phyloP scores from a whole-genome alignment of 1,140 invertebrate species.

The Lepidurus apus region DNA sequence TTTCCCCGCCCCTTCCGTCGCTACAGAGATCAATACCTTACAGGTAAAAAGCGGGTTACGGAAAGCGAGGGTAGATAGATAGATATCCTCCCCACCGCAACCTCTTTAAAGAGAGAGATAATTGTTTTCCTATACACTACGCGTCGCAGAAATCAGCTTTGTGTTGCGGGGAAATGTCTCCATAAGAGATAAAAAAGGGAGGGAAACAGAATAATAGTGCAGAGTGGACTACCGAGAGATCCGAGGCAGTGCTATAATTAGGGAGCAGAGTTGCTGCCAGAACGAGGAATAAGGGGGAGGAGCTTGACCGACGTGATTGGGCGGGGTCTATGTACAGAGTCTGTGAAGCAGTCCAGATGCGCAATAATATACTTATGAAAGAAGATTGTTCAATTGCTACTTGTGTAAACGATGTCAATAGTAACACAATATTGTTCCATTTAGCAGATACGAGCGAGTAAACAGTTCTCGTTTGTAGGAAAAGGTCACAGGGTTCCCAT shows the following conservation, averaged over 20 bases:
- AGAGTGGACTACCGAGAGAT: background rate
- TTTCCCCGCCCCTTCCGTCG: background rate
- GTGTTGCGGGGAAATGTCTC: background rate
- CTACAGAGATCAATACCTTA: slow-evolving; percentile 7
- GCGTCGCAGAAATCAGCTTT: background rate
- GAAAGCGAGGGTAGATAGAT: background rate
- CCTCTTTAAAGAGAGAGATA: background rate
- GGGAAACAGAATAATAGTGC: background rate
- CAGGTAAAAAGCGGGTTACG: background rate
- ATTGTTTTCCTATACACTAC: background rate
- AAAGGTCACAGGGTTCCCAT: background rate
- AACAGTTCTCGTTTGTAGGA: background rate
- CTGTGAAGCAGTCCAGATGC: background rate
- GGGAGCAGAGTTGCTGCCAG: slow-evolving; percentile 11
- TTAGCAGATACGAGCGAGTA: background rate
- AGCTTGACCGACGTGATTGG: background rate
- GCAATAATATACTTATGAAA: background rate
- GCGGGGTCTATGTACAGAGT: background rate
- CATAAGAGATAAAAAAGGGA: background rate
- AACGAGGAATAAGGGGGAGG: background rate
- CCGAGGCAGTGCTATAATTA: background rate
- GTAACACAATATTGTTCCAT: background rate
- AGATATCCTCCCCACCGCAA: too few relatives aligned
- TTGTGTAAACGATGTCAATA: background rate
- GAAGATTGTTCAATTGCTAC: background rate